Evolutionary conservation across 2,888 invertebrate genomes (phyloP).

Genomic region (Ophion costatus): DNA sequence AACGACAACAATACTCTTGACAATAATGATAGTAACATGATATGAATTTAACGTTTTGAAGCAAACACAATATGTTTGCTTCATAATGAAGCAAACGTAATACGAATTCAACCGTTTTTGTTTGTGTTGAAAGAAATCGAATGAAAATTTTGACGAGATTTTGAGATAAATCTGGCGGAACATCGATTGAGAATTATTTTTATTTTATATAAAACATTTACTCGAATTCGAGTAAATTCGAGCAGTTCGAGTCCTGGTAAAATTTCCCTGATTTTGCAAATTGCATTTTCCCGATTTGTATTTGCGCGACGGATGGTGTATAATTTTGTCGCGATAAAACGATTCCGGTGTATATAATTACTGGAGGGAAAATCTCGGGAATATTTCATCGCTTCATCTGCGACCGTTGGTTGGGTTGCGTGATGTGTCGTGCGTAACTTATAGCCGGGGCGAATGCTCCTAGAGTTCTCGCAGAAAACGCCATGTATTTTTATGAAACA

Average conservation of each 20-base stretch:
- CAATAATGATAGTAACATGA: background rate
- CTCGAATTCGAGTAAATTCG: background rate
- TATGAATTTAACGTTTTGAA: no score
- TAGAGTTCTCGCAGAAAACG: conserved; percentile 19
- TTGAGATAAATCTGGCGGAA: background rate
- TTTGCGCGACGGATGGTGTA: background rate
- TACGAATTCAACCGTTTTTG: no score
- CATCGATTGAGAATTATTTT: background rate
- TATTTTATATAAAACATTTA: background rate
- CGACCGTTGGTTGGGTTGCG: conserved; percentile 5
- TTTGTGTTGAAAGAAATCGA: no score
- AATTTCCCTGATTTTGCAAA: background rate
- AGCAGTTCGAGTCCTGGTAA: background rate
- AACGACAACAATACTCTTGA: background rate
- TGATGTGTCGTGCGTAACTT: conserved; percentile 32
- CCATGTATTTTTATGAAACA: background rate
- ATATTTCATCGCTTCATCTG: conserved; percentile 40
- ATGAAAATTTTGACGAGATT: no score
- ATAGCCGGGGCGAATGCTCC: conserved; percentile 35
- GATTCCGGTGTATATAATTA: conserved; percentile 4
- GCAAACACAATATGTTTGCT: no score
- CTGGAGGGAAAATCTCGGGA: conserved; percentile 38
- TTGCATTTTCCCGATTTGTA: background rate
- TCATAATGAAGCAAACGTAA: background rate
- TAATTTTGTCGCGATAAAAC: conserved; percentile 20